phyloP scores from a whole-genome alignment of 2,113 vertebrate genomes.

The Pseudopipra pipra region DNA sequence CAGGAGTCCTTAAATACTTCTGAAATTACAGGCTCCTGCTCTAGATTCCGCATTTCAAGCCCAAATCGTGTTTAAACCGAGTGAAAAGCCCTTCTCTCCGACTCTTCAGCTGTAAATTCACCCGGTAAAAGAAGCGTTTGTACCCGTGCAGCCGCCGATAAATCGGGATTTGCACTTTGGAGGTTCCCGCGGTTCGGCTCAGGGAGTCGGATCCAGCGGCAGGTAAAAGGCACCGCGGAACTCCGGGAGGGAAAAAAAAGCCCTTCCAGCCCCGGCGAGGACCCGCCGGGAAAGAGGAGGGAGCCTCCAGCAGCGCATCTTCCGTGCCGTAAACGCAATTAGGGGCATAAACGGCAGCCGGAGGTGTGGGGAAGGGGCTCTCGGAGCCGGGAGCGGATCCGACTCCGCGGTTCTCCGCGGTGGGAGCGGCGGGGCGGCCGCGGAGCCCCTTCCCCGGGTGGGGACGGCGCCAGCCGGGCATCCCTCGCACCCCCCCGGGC shows the following conservation, averaged over 20 bases:
- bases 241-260: neutral
- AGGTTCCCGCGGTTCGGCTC: neutral
- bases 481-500: neutral
- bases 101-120: neutral
- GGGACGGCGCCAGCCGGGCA: fast-evolving
- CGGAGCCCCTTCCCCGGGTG: neutral
- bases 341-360: fast-evolving
- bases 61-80: neutral
- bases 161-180: neutral
- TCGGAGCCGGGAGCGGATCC: neutral
- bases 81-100: neutral
- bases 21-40: fast-evolving
- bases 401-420: neutral
- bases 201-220: neutral
- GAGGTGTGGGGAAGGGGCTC: neutral
- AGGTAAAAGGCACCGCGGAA: neutral
- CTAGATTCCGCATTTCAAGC: neutral
- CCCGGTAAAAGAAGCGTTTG: neutral
- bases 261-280: neutral
- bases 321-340: fast-evolving
- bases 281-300: neutral
- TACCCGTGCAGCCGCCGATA: fast-evolving
- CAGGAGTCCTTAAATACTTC: neutral
- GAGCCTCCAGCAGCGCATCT: neutral
- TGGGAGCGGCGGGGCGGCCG: neutral